phyloP scores from a whole-genome alignment of 1,140 invertebrate genomes.

The Caenorhabditis tropicalis region DNA sequence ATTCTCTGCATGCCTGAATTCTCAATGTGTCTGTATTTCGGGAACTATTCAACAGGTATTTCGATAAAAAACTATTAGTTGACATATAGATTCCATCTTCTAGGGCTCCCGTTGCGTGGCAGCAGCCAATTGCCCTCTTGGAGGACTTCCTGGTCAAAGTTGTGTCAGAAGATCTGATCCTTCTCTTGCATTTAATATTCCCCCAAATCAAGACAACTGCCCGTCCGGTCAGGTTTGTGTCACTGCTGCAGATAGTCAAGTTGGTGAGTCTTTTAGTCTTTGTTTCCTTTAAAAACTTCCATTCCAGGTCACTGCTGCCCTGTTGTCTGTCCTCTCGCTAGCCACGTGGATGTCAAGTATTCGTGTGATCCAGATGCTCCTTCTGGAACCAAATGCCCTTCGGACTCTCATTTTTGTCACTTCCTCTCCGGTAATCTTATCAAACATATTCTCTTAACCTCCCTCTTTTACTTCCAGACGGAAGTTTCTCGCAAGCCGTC shows the following conservation, averaged over 20 bases:
- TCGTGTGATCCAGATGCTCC: constrained; percentile 56
- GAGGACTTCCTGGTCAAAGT: constrained; percentile 63
- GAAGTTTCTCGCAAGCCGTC: constrained; percentile 63
- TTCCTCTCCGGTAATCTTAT: constrained; percentile 61
- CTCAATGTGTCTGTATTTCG: constrained; percentile 70
- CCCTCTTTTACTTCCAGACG: constrained; percentile 57
- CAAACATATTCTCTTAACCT: not conserved
- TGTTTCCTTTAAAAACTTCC: no score
- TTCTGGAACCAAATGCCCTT: constrained; percentile 58
- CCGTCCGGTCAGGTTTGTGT: constrained; percentile 62
- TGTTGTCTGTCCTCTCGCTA: constrained; percentile 64
- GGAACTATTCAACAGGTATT: constrained; percentile 68
- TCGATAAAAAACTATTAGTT: no score
- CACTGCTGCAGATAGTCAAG: constrained; percentile 66
- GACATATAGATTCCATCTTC: no score
- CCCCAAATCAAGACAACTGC: constrained; percentile 65
- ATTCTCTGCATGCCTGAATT: constrained; percentile 71
- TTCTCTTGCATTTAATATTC: constrained; percentile 60
- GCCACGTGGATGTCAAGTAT: constrained; percentile 56
- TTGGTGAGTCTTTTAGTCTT: constrained; percentile 43
- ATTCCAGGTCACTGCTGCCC: constrained; percentile 68
- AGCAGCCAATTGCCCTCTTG: constrained; percentile 69
- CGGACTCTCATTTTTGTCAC: constrained; percentile 71
- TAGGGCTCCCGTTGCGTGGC: constrained; percentile 67
- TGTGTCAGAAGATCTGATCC: constrained; percentile 63